A percentile compares a stretch with the other conserved stretches of the same genome.
These are phyloP conservation scores for Agrochola lychnidis DNA, from an alignment of 2,888 invertebrate genomes.

Conservation along the genomic window DNA sequence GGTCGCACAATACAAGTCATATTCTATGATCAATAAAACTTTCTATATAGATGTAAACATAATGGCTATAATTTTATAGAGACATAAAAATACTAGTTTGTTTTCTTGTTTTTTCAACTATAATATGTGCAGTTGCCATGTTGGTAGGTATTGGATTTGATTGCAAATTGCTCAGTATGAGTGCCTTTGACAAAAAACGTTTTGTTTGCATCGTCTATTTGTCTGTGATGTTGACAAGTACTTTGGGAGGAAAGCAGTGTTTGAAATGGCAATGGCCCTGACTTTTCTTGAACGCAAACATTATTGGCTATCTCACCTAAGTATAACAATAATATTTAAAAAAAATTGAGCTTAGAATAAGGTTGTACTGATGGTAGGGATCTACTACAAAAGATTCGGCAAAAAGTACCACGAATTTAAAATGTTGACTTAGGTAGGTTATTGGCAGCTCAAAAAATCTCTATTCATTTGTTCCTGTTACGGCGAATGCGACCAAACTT, in stretches of 20 bases:
- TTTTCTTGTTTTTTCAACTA: neutral
- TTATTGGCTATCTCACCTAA: neutral
- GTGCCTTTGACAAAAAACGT: slow-evolving; percentile 17
- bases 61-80: slow-evolving; percentile 10
- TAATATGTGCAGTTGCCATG: neutral
- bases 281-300: slow-evolving; percentile 4
- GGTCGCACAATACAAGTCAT: slow-evolving; percentile 9
- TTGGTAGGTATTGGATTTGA: neutral
- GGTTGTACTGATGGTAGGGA: no score
- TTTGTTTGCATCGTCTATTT: slow-evolving; percentile 7
- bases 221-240: neutral
- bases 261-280: slow-evolving; percentile 1
- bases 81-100: neutral
- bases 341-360: no score
- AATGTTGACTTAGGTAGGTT: neutral
- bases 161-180: neutral
- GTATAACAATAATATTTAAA: no score
- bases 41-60: slow-evolving; percentile 9
- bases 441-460: neutral
- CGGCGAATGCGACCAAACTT: neutral
- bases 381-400: no score
- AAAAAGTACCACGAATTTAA: neutral
- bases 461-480: neutral
- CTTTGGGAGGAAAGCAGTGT: neutral
- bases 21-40: slow-evolving; percentile 18